Base-by-base conservation (phyloP, 2,797 vertebrate genomes). In the Enteromius afrohamiltoni region DNA sequence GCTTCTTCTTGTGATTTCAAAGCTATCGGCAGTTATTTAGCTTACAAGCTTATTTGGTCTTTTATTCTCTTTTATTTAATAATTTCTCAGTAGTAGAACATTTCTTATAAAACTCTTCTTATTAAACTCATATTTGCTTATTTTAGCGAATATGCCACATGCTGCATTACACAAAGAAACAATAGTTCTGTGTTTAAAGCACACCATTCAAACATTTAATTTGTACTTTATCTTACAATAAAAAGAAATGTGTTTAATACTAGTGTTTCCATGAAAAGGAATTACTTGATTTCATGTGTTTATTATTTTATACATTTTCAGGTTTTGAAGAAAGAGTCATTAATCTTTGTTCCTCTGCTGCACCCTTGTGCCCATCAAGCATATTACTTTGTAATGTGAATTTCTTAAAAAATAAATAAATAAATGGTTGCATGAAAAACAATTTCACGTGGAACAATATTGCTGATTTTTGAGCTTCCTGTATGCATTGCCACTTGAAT, bases 301-400 rank as follows among this genome's bases (percentile, higher is more conserved):
- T 37, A 31, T 51, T 23, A 4, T 58, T 11, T 58, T 53, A 21
- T 53, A 53, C 1, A n/a, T 23, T 47, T 64, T 34, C 10, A 49
- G 26, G 21, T 45, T 73, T 62, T 76, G n/a, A 62, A n/a, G 5
- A 34, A 42, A 42, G 3, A 0, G 10, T 77, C 19, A n/a, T 67
- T n/a, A 6, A 37, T 45, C 26, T 45, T 31, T 71, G 9, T 53
- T 62, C 10, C 82, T 83, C 75, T 83, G 65, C 82, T 83, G 82
- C 82, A 51, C 82, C 75, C 82, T 83, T 70, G 65, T 83, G 82
- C 16, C 42, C 67, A 49, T 62, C 65, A 78, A 68, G n/a, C 11
- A 76, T 6, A 76, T 16, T 58, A 11, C 31, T 60, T 76, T n/a
- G 9, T 55, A 4, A 55, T 55, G 21, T 55, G 21, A 55, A 10